These are phyloP conservation scores for Spizaetus ornatus DNA, from an alignment of 2,113 vertebrate genomes.

Conservation along the genomic window DNA sequence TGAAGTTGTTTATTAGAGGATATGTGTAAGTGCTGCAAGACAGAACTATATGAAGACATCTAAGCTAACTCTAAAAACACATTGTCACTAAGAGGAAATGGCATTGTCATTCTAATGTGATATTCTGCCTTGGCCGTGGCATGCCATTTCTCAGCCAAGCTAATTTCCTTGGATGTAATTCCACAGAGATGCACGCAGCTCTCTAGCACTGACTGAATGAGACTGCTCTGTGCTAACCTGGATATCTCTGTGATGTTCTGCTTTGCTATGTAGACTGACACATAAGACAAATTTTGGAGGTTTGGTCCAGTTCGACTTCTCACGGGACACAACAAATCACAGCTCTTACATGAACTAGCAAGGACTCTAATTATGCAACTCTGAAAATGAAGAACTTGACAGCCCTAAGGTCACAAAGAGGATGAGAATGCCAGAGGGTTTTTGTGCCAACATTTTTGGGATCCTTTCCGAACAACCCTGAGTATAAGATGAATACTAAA, in stretches of 20 bases:
- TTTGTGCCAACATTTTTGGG: not conserved
- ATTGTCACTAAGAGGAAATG: not conserved
- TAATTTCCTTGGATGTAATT: not conserved
- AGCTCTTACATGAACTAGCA: not conserved
- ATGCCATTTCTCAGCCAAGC: not conserved
- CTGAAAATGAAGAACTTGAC: not conserved
- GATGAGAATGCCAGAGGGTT: not conserved
- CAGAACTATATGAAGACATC: not conserved
- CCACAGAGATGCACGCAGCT: fast-evolving
- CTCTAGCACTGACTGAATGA: not conserved
- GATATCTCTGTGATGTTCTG: not conserved
- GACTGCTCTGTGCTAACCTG: not conserved
- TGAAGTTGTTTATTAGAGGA: not conserved
- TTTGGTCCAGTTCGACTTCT: not conserved
- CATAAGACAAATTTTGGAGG: not conserved
- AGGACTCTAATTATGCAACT: not conserved
- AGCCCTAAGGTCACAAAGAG: not conserved
- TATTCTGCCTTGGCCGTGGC: not conserved
- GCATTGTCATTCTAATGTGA: not conserved
- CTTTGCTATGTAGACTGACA: not conserved
- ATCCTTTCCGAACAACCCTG: not conserved
- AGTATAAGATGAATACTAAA: not conserved
- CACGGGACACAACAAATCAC: not conserved
- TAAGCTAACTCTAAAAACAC: not conserved
- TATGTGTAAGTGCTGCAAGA: not conserved